Evolutionary conservation across 2,113 vertebrate species (phyloP).

Genomic region (Rhinolophus sinicus): DNA sequence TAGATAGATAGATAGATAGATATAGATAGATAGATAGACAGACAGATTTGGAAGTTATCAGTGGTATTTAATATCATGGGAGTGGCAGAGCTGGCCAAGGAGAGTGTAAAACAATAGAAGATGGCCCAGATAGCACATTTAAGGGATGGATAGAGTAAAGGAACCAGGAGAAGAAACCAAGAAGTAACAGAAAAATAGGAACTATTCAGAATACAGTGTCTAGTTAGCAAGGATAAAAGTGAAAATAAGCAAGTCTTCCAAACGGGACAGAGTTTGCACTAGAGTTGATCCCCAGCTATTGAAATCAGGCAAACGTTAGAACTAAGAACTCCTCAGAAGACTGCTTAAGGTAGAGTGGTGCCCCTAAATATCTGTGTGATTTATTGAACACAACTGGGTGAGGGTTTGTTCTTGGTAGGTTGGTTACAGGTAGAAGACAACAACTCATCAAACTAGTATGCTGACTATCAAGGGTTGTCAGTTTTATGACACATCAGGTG

Average conservation of each 20-base stretch:
- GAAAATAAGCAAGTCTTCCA: background rate
- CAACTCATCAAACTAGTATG: background rate
- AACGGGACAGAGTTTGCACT: background rate
- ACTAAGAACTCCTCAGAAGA: background rate
- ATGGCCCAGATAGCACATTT: background rate
- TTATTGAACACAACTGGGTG: background rate
- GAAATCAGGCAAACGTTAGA: background rate
- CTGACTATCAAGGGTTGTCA: background rate
- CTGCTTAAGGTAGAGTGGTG: background rate
- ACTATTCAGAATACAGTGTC: background rate
- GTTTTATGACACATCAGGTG: background rate
- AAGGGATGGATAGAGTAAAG: background rate
- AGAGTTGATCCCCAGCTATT: background rate
- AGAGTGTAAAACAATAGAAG: background rate
- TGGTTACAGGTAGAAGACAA: background rate
- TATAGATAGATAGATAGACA: background rate
- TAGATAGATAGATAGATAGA: background rate
- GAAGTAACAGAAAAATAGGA: background rate
- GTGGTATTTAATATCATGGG: background rate
- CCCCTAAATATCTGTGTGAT: background rate
- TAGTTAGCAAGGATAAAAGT: background rate
- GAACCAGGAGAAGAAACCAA: background rate
- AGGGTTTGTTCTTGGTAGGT: background rate
- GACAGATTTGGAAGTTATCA: background rate
- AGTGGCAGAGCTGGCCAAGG: background rate